Conservation (phyloP, 2,113 vertebrate species). For the Proterorhinus semilunaris region DNA sequence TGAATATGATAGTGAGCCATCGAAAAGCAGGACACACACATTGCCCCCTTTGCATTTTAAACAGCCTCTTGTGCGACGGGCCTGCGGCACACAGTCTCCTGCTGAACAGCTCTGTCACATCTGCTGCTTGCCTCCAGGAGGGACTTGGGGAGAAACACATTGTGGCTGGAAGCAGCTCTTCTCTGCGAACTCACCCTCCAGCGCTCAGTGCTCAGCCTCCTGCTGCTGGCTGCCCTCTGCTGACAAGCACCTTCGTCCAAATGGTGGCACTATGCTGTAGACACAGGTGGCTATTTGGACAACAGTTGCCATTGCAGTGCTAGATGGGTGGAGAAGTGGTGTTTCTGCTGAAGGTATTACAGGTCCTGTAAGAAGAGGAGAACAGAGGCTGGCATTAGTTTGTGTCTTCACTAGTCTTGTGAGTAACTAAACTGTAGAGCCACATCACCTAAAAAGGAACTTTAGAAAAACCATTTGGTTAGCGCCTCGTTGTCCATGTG, state of each 20-base stretch:
- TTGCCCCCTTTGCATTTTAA: conserved; percentile 67
- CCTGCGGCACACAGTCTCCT: conserved; percentile 43
- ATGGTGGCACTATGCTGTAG: conserved; percentile 30
- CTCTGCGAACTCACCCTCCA: conserved; percentile 28
- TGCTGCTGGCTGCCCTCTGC: conserved; percentile 18
- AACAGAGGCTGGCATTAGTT: conserved; percentile 18
- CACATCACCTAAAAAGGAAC: not conserved
- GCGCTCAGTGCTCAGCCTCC: conserved; percentile 23
- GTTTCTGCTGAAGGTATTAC: conserved; percentile 55
- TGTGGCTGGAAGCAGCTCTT: conserved; percentile 34
- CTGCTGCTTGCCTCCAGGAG: conserved; percentile 33
- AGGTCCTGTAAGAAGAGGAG: conserved; percentile 52
- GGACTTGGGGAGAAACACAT: conserved; percentile 34
- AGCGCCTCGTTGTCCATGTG: not conserved
- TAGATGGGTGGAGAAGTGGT: conserved; percentile 25
- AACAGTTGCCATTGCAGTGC: conserved; percentile 27
- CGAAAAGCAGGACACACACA: conserved; percentile 54
- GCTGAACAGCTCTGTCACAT: conserved; percentile 35
- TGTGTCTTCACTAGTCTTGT: not conserved
- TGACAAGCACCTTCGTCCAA: conserved; percentile 25
- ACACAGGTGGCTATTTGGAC: conserved; percentile 35
- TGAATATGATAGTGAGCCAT: conserved; percentile 73
- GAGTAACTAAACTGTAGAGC: not conserved
- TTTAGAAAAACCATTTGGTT: not conserved
- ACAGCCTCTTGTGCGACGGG: conserved; percentile 46